Evolutionary conservation across 2,888 invertebrate genomes (phyloP).

Genomic region (Spilosoma lubricipeda): DNA sequence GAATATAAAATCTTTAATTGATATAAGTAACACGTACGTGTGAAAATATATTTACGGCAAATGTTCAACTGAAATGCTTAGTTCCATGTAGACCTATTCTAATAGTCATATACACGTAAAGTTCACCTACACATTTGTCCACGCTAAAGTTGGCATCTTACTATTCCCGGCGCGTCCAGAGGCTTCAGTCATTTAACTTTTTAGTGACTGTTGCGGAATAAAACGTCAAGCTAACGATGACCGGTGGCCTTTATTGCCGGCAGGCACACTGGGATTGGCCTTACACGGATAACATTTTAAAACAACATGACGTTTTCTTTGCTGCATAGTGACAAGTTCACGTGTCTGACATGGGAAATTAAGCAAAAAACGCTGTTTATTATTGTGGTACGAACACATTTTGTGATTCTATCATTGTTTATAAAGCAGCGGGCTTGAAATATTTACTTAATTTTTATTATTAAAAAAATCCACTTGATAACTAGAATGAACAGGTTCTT

Average conservation of each 20-base stretch:
- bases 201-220: conserved; percentile 27
- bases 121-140: conserved; percentile 20
- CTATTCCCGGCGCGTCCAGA: conserved; percentile 12
- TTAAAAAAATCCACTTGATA: background rate
- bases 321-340: conserved; percentile 18
- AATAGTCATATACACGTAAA: conserved; percentile 19
- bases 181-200: conserved; percentile 42
- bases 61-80: background rate
- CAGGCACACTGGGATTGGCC: conserved; percentile 30
- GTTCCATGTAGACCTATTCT: conserved; percentile 6
- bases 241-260: conserved; percentile 38
- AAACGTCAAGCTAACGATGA: conserved; percentile 36
- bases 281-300: conserved; percentile 35
- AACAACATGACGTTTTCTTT: conserved; percentile 28
- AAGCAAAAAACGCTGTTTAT: background rate
- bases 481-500: background rate
- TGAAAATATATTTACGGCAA: too few species aligned
- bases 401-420: background rate
- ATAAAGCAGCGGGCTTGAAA: background rate
- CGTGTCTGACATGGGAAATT: conserved; percentile 1
- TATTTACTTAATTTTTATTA: too few species aligned
- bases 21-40: background rate
- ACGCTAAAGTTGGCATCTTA: conserved; percentile 9
- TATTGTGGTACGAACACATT: background rate
- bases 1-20: background rate